Conservation (phyloP, 1,140 invertebrate species). For the Diuraphis noxia region DNA sequence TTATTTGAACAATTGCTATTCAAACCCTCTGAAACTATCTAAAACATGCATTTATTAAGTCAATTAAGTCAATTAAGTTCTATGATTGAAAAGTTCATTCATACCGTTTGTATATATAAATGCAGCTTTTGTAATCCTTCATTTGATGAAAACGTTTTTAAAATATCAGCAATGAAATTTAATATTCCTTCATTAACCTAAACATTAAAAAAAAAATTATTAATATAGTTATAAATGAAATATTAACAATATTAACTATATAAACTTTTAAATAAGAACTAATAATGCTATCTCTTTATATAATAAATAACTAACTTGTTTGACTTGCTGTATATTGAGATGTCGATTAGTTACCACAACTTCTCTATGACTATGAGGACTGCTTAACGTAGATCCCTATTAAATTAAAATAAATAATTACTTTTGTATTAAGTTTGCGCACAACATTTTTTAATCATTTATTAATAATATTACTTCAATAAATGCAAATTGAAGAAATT, state of each 20-base stretch:
- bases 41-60: background rate
- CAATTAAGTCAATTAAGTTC: background rate
- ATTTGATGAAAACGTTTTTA: constrained; percentile 21
- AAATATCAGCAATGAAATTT: constrained; percentile 14
- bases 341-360: background rate
- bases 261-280: background rate
- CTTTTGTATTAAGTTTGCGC: background rate
- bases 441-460: background rate
- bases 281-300: background rate
- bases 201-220: background rate
- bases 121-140: constrained; percentile 44
- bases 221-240: background rate
- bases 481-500: constrained; percentile 42
- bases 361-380: background rate
- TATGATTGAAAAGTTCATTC: background rate
- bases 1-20: constrained; percentile 30
- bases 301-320: constrained; percentile 29
- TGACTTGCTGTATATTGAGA: background rate
- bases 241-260: background rate
- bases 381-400: background rate
- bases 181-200: constrained; percentile 37
- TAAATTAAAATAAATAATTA: background rate
- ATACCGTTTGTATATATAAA: background rate
- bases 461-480: constrained; percentile 28
- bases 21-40: constrained; percentile 35